These are phyloP conservation scores for Drosophila flavopinicola DNA, from an alignment of 2,888 invertebrate genomes.

Conservation along the genomic window DNA sequence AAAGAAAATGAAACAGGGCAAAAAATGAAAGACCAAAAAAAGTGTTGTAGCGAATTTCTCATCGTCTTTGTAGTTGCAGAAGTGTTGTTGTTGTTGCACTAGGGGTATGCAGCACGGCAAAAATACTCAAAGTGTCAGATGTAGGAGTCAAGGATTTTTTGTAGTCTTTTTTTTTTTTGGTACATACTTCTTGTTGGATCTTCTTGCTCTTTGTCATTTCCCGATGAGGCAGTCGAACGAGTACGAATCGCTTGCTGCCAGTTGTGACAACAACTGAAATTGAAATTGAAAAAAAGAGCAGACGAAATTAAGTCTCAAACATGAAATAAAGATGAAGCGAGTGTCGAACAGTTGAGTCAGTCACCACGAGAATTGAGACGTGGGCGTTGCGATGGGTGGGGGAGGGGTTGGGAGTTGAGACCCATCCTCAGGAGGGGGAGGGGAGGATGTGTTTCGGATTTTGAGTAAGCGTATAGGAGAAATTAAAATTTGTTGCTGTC, in stretches of 20 bases:
- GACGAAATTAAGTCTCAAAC: constrained; percentile 64
- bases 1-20: too few relatives aligned
- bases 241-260: constrained; percentile 49
- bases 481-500: constrained; percentile 63
- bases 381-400: constrained; percentile 10
- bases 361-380: constrained; percentile 25
- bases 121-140: constrained; percentile 72
- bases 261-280: constrained; percentile 63
- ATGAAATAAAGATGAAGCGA: constrained; percentile 74
- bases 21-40: neutral
- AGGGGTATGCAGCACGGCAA: neutral
- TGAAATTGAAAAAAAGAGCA: constrained; percentile 36
- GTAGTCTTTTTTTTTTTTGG: constrained; percentile 7
- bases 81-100: constrained; percentile 10
- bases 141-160: constrained; percentile 62
- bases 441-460: too few relatives aligned
- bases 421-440: too few relatives aligned
- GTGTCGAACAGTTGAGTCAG: constrained; percentile 57
- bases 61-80: constrained; percentile 16
- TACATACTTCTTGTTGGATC: constrained; percentile 26
- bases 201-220: constrained; percentile 28
- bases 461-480: constrained; percentile 30
- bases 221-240: constrained; percentile 28
- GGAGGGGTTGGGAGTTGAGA: too few relatives aligned
- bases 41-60: constrained; percentile 23